phyloP scores from a whole-genome alignment of 2,113 vertebrate species.

The Rhineura floridana region DNA sequence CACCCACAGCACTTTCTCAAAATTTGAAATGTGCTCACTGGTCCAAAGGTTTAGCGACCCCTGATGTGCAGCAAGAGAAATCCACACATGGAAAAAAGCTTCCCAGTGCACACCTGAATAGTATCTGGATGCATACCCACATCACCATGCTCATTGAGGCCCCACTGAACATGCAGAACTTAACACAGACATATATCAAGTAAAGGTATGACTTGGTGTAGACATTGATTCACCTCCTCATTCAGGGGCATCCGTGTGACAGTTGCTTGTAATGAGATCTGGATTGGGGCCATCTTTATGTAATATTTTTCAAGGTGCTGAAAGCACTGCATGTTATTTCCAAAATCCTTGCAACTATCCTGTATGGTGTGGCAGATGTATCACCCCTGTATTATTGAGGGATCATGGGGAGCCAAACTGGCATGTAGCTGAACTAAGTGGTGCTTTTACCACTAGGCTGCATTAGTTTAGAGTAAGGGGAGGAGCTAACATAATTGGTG shows the following conservation, averaged over 20 bases:
- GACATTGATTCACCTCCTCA: background rate
- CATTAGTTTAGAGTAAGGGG: background rate
- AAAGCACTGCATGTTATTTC: background rate
- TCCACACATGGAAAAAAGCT: background rate
- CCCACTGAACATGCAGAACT: background rate
- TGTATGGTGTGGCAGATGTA: background rate
- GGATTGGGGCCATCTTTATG: background rate
- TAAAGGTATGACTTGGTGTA: background rate
- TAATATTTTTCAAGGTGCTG: background rate
- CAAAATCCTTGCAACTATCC: background rate
- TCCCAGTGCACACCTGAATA: background rate
- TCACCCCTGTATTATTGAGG: background rate
- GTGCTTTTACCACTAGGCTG: background rate
- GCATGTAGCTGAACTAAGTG: background rate
- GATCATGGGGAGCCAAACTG: background rate
- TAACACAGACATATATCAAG: background rate
- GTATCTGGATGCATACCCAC: background rate
- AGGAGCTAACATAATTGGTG: background rate
- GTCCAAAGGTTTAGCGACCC: background rate
- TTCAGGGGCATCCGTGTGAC: background rate
- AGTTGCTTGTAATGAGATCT: background rate
- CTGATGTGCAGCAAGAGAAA: background rate
- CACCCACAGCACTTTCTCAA: no score
- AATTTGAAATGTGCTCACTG: no score
- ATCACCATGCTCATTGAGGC: background rate